Conservation (phyloP, 2,888 invertebrate species). For the Drosophila stalkeri region DNA sequence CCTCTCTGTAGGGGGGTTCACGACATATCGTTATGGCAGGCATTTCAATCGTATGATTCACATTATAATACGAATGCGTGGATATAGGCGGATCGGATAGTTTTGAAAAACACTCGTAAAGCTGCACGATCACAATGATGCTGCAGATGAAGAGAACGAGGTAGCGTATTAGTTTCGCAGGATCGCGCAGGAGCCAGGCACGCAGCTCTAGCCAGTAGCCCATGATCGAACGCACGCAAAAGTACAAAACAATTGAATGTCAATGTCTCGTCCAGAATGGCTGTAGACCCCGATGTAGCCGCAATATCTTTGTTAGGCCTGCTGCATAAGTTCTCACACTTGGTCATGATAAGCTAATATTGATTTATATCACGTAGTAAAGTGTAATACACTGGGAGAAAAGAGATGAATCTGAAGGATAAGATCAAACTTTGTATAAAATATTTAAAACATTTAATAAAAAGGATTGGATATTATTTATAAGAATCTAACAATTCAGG, state of each 20-base stretch:
- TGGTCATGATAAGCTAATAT: conserved; percentile 70
- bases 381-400: background rate
- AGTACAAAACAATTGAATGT: conserved; percentile 61
- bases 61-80: conserved; percentile 89
- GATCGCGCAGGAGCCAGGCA: conserved; percentile 84
- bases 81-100: conserved; percentile 88
- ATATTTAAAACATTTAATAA: too few relatives aligned
- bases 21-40: conserved; percentile 90
- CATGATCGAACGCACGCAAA: conserved; percentile 61
- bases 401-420: background rate
- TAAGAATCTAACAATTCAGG: too few relatives aligned
- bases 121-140: conserved; percentile 87
- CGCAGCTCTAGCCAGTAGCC: conserved; percentile 82
- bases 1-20: conserved; percentile 88
- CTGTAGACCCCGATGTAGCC: conserved; percentile 5
- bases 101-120: conserved; percentile 87
- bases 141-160: conserved; percentile 87
- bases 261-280: conserved; percentile 18
- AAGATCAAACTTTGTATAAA: too few relatives aligned
- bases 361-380: conserved; percentile 63
- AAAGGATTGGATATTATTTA: too few relatives aligned
- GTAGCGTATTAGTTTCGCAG: conserved; percentile 87
- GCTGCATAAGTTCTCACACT: conserved; percentile 70
- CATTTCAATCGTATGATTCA: conserved; percentile 89
- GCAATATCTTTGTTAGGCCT: conserved; percentile 47